Evolutionary conservation across 2,888 invertebrate genomes (phyloP).

Genomic region (Conus canariensis): DNA sequence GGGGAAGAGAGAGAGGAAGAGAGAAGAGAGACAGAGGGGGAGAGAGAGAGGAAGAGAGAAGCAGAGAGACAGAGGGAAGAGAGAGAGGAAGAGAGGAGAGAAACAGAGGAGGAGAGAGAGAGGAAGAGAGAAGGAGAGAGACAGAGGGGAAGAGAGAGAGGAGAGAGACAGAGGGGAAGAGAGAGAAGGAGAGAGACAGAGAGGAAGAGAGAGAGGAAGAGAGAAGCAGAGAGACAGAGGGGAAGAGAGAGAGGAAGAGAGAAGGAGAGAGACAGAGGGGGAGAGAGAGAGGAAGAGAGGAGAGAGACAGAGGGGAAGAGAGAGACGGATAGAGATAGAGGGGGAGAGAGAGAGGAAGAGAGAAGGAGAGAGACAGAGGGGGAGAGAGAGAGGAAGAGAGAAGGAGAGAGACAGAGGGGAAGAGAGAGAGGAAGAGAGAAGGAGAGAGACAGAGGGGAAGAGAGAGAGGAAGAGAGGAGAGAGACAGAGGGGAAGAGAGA

Average conservation of each 20-base stretch:
- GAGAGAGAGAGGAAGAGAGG: no score
- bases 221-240: slow-evolving; percentile 22
- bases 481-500: not conserved
- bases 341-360: not conserved
- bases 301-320: not conserved
- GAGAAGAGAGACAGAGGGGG: not conserved
- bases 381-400: not conserved
- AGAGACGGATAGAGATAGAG: not conserved
- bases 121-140: no score
- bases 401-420: not conserved
- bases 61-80: no score
- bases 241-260: no score
- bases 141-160: not conserved
- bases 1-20: not conserved
- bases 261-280: no score
- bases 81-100: no score
- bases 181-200: not conserved
- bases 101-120: no score
- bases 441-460: not conserved
- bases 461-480: not conserved
- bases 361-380: slow-evolving; percentile 23
- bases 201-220: not conserved
- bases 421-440: no score
- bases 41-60: not conserved
- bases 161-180: not conserved